A percentile compares a stretch with the other conserved stretches of the same genome.
Evolutionary conservation across 1,140 invertebrate genomes (phyloP).

Genomic region (Orussus abietinus): DNA sequence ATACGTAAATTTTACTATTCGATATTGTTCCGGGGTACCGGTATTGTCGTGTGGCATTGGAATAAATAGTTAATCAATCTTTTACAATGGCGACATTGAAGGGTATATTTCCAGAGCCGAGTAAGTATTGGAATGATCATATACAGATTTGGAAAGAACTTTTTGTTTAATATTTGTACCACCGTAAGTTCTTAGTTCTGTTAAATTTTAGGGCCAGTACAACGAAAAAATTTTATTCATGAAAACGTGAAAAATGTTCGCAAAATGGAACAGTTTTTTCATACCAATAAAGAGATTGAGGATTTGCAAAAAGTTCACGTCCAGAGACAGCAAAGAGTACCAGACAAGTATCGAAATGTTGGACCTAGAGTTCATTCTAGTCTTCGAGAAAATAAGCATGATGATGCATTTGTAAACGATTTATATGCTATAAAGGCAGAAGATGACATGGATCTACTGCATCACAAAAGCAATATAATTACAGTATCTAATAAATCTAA

Average conservation of each 20-base stretch:
- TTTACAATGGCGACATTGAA: constrained; percentile 40
- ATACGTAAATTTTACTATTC: no score
- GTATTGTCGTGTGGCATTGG: no score
- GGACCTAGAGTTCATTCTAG: constrained; percentile 20
- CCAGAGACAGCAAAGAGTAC: constrained; percentile 16
- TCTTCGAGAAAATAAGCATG: constrained; percentile 14
- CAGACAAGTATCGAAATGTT: constrained; percentile 27
- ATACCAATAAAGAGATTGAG: constrained; percentile 26
- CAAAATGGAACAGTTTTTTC: constrained; percentile 38
- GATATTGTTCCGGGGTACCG: no score
- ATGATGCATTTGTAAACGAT: constrained; percentile 6
- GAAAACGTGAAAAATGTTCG: constrained; percentile 48
- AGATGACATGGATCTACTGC: constrained; percentile 11
- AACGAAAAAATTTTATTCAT: constrained; percentile 47
- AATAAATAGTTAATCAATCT: no score
- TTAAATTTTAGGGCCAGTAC: constrained; percentile 32
- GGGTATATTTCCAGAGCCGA: constrained; percentile 42
- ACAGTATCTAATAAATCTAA: neutral
- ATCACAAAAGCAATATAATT: constrained; percentile 13
- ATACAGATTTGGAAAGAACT: neutral
- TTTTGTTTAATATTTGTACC: neutral
- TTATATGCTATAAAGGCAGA: constrained; percentile 5
- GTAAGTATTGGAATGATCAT: constrained; percentile 28
- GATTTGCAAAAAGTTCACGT: constrained; percentile 26
- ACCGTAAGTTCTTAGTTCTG: constrained; percentile 12